Percentiles rank a stretch among this genome's conserved stretches.
phyloP scores from a whole-genome alignment of 1,140 invertebrate genomes.

The Scaptomyza hsui region DNA sequence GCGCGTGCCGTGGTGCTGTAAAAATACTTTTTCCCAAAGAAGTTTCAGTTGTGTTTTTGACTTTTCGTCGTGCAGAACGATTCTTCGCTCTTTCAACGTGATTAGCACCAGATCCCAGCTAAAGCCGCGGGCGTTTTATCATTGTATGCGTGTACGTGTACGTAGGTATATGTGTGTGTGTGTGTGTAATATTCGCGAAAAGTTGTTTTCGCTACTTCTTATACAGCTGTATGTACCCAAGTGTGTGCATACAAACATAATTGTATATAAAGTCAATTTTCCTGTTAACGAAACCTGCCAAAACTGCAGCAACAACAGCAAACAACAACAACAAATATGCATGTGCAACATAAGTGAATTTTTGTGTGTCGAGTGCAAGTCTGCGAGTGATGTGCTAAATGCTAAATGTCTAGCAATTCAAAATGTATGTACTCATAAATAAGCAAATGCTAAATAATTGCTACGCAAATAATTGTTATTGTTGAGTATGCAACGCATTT shows the following conservation, averaged over 20 bases:
- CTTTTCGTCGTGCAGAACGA: conserved; percentile 78
- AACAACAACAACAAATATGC: conserved; percentile 46
- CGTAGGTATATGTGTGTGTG: conserved; percentile 25
- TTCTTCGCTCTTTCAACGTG: conserved; percentile 38
- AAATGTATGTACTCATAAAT: conserved; percentile 36
- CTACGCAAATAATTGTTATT: conserved; percentile 44
- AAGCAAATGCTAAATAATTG: conserved; percentile 56
- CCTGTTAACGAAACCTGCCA: conserved; percentile 78
- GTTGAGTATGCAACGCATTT: conserved; percentile 37
- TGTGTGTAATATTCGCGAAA: conserved; percentile 66
- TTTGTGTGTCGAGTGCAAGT: conserved; percentile 43
- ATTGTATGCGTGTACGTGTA: conserved; percentile 8
- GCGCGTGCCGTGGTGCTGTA: conserved; percentile 74
- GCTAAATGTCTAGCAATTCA: conserved; percentile 39
- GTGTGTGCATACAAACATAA: conserved; percentile 11
- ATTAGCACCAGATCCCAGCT: conserved; percentile 19
- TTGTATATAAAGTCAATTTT: conserved; percentile 63
- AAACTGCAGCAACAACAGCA: conserved; percentile 53
- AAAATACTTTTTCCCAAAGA: conserved; percentile 79
- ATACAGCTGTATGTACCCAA: conserved; percentile 12
- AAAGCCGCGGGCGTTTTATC: conserved; percentile 40
- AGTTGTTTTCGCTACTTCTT: conserved; percentile 60
- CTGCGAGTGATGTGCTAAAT: conserved; percentile 39
- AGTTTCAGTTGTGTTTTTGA: conserved; percentile 80
- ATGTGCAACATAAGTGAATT: conserved; percentile 47